These are phyloP conservation scores for Holacanthus passer DNA, from an alignment of 2,113 vertebrate genomes.

Conservation along the genomic window DNA sequence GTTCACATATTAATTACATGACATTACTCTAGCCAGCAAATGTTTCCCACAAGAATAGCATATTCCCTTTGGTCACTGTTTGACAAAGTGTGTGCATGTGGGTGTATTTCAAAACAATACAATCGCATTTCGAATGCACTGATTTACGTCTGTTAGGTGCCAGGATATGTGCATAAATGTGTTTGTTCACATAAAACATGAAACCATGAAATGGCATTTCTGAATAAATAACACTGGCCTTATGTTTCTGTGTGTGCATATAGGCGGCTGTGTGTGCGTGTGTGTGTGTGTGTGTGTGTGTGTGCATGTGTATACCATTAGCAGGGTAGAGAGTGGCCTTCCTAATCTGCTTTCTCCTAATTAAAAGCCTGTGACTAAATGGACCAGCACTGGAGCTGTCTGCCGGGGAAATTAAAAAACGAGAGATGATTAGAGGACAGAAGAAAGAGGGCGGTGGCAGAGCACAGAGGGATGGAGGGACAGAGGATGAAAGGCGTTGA, in stretches of 20 bases:
- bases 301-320: constrained; percentile 48
- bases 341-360: constrained; percentile 74
- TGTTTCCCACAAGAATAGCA: constrained; percentile 6
- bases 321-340: constrained; percentile 56
- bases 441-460: constrained; percentile 39
- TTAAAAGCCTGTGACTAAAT: constrained; percentile 81
- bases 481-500: constrained; percentile 42
- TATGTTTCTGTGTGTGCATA: neutral
- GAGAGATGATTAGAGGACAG: constrained; percentile 70
- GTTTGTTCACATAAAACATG: constrained; percentile 18
- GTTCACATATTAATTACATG: constrained; percentile 24
- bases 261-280: neutral
- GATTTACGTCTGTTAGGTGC: constrained; percentile 15
- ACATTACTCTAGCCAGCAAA: constrained; percentile 7
- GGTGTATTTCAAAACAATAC: constrained; percentile 27
- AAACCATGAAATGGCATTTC: constrained; percentile 24
- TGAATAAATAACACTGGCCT: constrained; percentile 38
- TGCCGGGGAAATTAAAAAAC: constrained; percentile 69
- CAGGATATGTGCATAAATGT: constrained; percentile 10
- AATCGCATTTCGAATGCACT: neutral
- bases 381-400: constrained; percentile 62
- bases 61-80: neutral
- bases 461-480: constrained; percentile 37
- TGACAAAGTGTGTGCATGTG: constrained; percentile 18
- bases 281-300: neutral